Evolutionary conservation across 2,888 invertebrate genomes (phyloP), one percentile per base, ranked within the genome.

Genomic region (Lamproptera curius): DNA sequence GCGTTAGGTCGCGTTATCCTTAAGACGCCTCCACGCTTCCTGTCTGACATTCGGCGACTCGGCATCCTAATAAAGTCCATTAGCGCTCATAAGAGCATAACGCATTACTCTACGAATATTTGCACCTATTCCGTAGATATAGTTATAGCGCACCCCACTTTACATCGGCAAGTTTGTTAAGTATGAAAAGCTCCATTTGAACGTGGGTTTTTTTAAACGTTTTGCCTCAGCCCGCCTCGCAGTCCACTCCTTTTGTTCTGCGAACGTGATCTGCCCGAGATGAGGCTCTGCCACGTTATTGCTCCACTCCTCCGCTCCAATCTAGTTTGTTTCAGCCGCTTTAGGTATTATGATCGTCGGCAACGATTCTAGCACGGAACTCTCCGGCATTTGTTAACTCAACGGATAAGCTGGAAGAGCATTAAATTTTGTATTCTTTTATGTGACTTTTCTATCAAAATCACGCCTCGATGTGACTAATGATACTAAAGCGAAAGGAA

Each of bases 201-300:
- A 77, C 66, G 74, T 63, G 59, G 63, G 69, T 70, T 77, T 83
- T 52, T 83, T 82, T 79, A 68, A 62, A 73, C 73, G 61, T 74
- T 78, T 75, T 72, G 62, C 67, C 54, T 45, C 62, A 65, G 73
- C 65, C 74, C n/a, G 71, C 71, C 70, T 73, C 76, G 72, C 67
- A 61, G 71, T 70, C 70, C 73, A 60, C 65, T 77, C 67, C 79
- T 81, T 83, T 87, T 86, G 82, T 84, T 83, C 74, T 65, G 66
- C 67, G 78, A 76, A 82, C 85, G 82, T 85, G 85, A 85, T 84
- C 85, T 81, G 74, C 66, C 70, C 76, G 76, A 77, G 80, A 80
- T 80, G 80, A 78, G 79, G 73, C 76, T 71, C 73, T 72, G 69
- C 67, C 70, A 76, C 75, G 70, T 74, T 80, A 81, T 77, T 79